Base-by-base conservation (phyloP, 2,888 invertebrate species). In the Catonia carolina region DNA sequence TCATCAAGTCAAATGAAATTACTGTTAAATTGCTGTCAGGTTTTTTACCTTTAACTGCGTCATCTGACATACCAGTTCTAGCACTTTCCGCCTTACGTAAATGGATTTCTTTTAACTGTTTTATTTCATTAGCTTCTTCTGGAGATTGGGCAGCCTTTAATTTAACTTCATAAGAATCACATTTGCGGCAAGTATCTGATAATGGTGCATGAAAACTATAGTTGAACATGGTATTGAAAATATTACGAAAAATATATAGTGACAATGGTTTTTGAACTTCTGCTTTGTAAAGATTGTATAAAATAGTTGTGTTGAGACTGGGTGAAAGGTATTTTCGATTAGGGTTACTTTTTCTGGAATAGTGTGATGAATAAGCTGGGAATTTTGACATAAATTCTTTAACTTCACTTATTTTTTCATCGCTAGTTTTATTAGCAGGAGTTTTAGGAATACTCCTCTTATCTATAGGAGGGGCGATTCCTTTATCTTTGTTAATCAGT, bases 261-360 rank as follows among this genome's bases (percentile, higher is more conserved):
- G 35, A 54, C 31, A 54, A 20, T 54, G 54, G 54, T 18, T 54
- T 23, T 22, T 42, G 20, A 20, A 35, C 18, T 47, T 54, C 47
- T 45, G 31, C 42, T 54, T 45, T 54, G 35, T 54, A 54, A 7
- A 47, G 35, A 45, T 54, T 54, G 35, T 42, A 54, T 33, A 54
- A 27, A 18, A 35, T 33, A 31, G 42, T n/a, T n/a, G n/a, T n/a
- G n/a, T n/a, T n/a, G n/a, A n/a, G n/a, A n/a, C n/a, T n/a, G n/a
- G n/a, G n/a, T n/a, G n/a, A n/a, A n/a, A n/a, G n/a, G n/a, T n/a
- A n/a, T n/a, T n/a, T n/a, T n/a, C n/a, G n/a, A n/a, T n/a, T n/a
- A n/a, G n/a, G n/a, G n/a, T n/a, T n/a, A n/a, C n/a, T n/a, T n/a
- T n/a, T n/a, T n/a, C n/a, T n/a, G n/a, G n/a, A n/a, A n/a, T n/a